These are phyloP conservation scores for Autographa pulchrina DNA, from an alignment of 2,888 invertebrate species.

Conservation along the genomic window DNA sequence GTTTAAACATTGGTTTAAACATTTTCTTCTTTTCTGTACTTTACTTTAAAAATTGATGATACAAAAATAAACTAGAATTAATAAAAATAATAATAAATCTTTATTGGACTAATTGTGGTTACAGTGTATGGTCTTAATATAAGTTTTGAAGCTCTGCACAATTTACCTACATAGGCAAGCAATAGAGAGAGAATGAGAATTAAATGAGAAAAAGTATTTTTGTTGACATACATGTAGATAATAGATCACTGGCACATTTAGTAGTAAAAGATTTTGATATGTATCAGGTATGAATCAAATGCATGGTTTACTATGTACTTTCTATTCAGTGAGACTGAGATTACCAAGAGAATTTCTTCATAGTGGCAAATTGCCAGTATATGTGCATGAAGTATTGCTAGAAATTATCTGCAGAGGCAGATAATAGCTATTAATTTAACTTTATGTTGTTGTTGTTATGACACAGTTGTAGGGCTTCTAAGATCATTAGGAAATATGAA, in stretches of 20 bases:
- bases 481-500: neutral
- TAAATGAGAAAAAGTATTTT: too few species aligned
- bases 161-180: too few species aligned
- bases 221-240: too few species aligned
- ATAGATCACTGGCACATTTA: neutral
- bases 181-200: too few species aligned
- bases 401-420: neutral
- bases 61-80: too few species aligned
- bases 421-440: neutral
- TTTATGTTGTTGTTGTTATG: neutral
- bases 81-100: too few species aligned
- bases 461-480: neutral
- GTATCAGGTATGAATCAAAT: neutral
- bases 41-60: too few species aligned
- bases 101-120: too few species aligned
- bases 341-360: neutral
- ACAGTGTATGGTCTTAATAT: too few species aligned
- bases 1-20: neutral
- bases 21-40: too few species aligned
- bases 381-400: neutral
- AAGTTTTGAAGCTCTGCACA: too few species aligned
- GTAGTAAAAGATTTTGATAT: neutral
- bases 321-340: neutral
- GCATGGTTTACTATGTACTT: neutral
- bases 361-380: neutral